Evolutionary conservation across 2,113 vertebrate genomes (phyloP).

Genomic region (Neodon shergylaensis): DNA sequence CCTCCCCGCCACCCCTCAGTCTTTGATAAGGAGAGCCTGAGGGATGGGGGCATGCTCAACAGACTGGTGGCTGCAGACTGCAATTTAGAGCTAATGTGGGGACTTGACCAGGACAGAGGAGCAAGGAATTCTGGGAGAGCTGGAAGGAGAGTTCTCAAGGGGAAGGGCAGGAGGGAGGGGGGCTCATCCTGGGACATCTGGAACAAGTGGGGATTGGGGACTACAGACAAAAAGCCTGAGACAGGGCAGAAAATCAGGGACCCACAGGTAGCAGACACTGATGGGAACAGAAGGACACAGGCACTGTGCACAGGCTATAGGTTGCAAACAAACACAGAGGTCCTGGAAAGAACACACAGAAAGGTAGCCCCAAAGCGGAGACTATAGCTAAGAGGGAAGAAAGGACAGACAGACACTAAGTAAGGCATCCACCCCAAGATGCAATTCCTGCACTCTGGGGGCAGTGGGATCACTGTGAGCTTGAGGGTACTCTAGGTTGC

Average conservation of each 20-base stretch:
- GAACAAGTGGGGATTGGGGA: not conserved
- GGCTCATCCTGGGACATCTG: not conserved
- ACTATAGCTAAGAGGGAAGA: not conserved
- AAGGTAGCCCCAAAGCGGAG: not conserved
- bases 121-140: constrained; percentile 1
- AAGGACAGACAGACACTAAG: not conserved
- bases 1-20: not conserved
- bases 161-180: not conserved
- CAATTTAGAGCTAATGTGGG: constrained; percentile 11
- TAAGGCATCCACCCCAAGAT: not conserved
- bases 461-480: not conserved
- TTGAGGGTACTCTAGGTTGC: not conserved
- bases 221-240: not conserved
- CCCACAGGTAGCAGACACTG: not conserved
- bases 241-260: not conserved
- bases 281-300: not conserved
- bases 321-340: not conserved
- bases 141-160: not conserved
- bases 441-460: not conserved
- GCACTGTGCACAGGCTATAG: not conserved
- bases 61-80: not conserved
- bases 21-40: constrained; percentile 1
- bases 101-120: constrained; percentile 10
- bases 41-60: not conserved
- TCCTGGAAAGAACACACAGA: not conserved